Evolutionary conservation across 35 echinoderm and acorn worm species (phyloP).

Genomic region (Ophiothrix spiculata): DNA sequence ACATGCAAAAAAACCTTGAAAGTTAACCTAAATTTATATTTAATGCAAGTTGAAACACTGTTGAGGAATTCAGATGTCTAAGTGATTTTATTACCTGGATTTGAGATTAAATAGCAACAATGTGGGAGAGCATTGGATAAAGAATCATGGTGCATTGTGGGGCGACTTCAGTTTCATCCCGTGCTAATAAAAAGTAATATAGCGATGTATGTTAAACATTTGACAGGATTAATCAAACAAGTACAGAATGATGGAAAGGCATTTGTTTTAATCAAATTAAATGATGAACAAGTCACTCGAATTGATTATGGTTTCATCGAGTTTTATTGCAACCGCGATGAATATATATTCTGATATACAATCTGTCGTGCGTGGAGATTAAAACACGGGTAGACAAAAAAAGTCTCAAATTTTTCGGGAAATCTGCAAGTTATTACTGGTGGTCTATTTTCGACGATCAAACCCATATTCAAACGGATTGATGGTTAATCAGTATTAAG

Average conservation of each 20-base stretch:
- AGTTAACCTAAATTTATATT: no score
- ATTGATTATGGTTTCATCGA: slow-evolving; percentile 7
- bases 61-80: no score
- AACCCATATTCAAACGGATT: neutral
- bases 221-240: slow-evolving; percentile 6
- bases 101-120: no score
- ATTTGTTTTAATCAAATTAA: neutral
- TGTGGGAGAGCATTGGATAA: no score
- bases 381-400: neutral
- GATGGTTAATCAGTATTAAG: neutral
- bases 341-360: neutral
- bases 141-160: no score
- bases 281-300: neutral
- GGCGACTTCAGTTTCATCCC: no score
- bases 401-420: neutral
- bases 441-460: neutral
- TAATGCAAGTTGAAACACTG: no score
- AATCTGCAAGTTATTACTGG: no score
- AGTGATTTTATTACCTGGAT: no score
- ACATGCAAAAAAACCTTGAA: no score
- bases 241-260: slow-evolving; percentile 6
- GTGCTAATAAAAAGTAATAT: neutral
- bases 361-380: neutral
- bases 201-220: neutral
- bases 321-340: slow-evolving; percentile 6